Base-by-base conservation (phyloP, 1,140 invertebrate species). In the Procambarus clarkii region DNA sequence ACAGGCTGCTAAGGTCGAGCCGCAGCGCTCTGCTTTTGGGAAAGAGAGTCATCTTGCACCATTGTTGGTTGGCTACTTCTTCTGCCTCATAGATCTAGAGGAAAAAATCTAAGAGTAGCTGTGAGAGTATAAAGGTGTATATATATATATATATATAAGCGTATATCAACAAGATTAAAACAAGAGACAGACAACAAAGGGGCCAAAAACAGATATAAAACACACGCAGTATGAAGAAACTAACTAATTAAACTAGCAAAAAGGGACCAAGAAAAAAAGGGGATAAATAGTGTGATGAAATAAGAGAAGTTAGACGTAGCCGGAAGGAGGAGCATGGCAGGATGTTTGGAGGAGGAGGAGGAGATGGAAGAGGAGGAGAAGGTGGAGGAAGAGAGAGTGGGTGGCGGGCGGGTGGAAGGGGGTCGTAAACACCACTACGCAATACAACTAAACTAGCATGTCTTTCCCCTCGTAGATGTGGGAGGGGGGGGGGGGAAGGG, bases 381-480 rank as follows among this genome's bases (percentile, higher is more conserved):
- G n/a, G 69, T 2, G 24, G 69, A 74, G 69, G 24, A 34, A 74
- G n/a, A 74, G 60, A 74, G 64, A 21, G 83, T 45, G 18, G 79
- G 79, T 7, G 54, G 79, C 24, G n/a, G 54, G 78, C 18, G 15
- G 78, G 21, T 46, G 45, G 21, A 79, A 48, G 78, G 13, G 13
- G 60, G 60, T 69, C 60, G 60, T 74, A 74, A 74, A 74, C 69
- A 74, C n/a, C 69, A 24, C 69, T 74, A 74, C 69, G 69, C 69
- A 74, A 74, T 74, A 74, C 69, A 34, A 74, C n/a, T n/a, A 13
- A 74, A 74, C 69, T 74, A 74, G 69, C n/a, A 11, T 24, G 69
- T 74, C 69, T 34, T 74, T 24, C 69, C 69, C n/a, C 18, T 21
- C 60, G 1, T 74, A 3, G 79, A 15, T 18, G 48, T 24, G 48